A percentile compares a stretch with the other conserved stretches of the same genome.
phyloP scores from a whole-genome alignment of 2,113 vertebrate genomes.

The Pholis gunnellus region DNA sequence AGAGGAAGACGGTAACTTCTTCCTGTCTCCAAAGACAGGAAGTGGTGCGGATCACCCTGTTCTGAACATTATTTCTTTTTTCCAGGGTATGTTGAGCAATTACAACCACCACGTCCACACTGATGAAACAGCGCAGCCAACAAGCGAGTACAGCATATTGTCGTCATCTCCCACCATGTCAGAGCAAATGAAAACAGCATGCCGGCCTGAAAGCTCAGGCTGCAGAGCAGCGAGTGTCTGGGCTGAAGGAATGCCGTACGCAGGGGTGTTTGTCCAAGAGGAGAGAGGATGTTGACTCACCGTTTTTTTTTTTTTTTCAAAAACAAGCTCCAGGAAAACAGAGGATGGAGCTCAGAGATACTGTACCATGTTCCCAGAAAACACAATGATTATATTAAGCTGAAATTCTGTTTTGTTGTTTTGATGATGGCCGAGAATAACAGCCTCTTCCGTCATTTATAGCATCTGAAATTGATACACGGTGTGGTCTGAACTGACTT shows the following conservation, averaged over 20 bases:
- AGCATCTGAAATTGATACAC: not conserved
- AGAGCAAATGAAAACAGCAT: slow-evolving; percentile 40
- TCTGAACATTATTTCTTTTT: slow-evolving; percentile 31
- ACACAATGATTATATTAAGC: slow-evolving; percentile 1
- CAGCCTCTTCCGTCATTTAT: not conserved
- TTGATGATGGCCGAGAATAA: not conserved
- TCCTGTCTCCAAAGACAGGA: slow-evolving; percentile 72
- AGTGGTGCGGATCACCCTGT: slow-evolving; percentile 64
- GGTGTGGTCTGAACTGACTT: no score
- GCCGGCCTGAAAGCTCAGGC: slow-evolving; percentile 7
- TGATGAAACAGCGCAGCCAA: slow-evolving; percentile 1
- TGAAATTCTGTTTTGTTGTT: not conserved
- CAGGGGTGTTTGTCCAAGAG: slow-evolving; percentile 50
- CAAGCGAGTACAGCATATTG: not conserved
- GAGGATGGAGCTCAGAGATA: slow-evolving; percentile 64
- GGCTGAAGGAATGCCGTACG: slow-evolving; percentile 56
- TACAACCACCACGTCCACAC: slow-evolving; percentile 32
- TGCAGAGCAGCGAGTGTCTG: slow-evolving; percentile 34
- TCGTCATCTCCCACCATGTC: slow-evolving; percentile 24
- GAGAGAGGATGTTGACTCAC: slow-evolving; percentile 82
- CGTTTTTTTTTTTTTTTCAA: slow-evolving; percentile 43
- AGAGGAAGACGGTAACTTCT: slow-evolving; percentile 36
- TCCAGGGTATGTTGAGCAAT: slow-evolving; percentile 44
- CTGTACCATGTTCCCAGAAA: slow-evolving; percentile 57
- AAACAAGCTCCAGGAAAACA: slow-evolving; percentile 65